Conservation (phyloP, 2,888 invertebrate species). For the Leptarthrus brevirostris region DNA sequence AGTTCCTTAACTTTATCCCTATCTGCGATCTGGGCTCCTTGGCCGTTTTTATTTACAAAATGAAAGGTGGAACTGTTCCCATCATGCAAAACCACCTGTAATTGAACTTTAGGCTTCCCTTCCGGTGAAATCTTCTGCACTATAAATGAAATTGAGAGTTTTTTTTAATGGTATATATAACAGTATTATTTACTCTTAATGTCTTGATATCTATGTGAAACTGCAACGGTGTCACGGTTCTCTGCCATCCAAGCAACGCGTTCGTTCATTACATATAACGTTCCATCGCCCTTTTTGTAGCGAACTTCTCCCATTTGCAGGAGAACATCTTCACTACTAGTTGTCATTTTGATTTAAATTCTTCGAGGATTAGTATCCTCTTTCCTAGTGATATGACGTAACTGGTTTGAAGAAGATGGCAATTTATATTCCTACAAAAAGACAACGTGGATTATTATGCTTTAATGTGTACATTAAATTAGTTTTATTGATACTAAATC, state of each 20-base stretch:
- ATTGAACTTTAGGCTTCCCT: constrained; percentile 96
- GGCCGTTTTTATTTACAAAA: constrained; percentile 89
- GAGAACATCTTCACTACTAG: constrained; percentile 94
- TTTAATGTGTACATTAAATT: too few relatives aligned
- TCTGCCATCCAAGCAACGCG: constrained; percentile 96
- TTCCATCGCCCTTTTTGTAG: constrained; percentile 96
- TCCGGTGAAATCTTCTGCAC: constrained; percentile 97
- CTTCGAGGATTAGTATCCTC: constrained; percentile 3
- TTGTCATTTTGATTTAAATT: constrained; percentile 73
- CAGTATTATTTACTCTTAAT: constrained; percentile 96
- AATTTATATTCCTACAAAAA: too few relatives aligned
- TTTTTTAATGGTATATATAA: constrained; percentile 52
- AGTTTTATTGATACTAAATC: too few relatives aligned
- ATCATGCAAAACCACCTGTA: constrained; percentile 95
- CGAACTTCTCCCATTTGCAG: constrained; percentile 92
- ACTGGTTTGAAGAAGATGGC: too few relatives aligned
- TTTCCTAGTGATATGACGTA: neutral
- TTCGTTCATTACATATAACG: constrained; percentile 93
- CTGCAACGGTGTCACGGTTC: constrained; percentile 89
- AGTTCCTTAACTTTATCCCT: constrained; percentile 93
- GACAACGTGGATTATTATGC: too few relatives aligned
- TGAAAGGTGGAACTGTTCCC: constrained; percentile 96
- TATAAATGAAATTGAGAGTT: constrained; percentile 65
- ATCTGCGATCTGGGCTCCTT: constrained; percentile 86
- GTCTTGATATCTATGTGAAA: constrained; percentile 94